Conservation (phyloP, 1,140 invertebrate species). For the Drosophila malerkotliana region DNA sequence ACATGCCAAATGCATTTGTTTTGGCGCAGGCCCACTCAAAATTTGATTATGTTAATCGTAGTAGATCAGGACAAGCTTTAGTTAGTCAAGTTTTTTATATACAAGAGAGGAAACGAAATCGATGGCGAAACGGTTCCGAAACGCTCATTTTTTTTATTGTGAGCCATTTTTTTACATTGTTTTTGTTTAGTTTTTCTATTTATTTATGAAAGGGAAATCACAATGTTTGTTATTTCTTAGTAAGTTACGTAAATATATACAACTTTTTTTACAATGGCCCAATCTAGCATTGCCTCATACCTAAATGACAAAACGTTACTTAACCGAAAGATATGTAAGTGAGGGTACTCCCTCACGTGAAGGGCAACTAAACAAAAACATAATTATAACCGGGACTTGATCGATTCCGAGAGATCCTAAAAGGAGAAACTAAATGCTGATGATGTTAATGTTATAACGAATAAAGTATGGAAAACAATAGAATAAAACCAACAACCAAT, state of each 20-base stretch:
- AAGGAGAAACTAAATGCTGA: conserved; percentile 28
- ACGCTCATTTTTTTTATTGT: conserved; percentile 17
- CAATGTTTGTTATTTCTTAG: conserved; percentile 54
- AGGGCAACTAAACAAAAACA: conserved; percentile 1
- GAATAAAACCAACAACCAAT: conserved; percentile 54
- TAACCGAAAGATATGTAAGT: background rate
- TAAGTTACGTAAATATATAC: conserved; percentile 22
- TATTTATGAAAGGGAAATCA: conserved; percentile 21
- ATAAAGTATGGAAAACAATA: conserved; percentile 7
- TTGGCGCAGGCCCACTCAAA: conserved; percentile 11
- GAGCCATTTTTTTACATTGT: conserved; percentile 1
- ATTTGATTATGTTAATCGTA: conserved; percentile 3
- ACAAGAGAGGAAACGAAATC: background rate
- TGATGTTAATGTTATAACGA: conserved; percentile 29
- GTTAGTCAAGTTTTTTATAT: conserved; percentile 3
- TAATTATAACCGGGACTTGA: background rate
- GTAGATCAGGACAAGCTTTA: conserved; percentile 2
- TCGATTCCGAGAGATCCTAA: background rate
- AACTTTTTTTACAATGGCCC: conserved; percentile 26
- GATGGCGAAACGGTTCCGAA: background rate
- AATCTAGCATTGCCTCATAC: conserved; percentile 41
- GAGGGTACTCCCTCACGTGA: background rate
- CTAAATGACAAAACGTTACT: conserved; percentile 11
- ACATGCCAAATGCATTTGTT: conserved; percentile 20
- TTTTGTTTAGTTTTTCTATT: conserved; percentile 6